A percentile compares a stretch with the other conserved stretches of the same genome.
Conservation (phyloP, 2,888 invertebrate genomes). For the Sesia apiformis region DNA sequence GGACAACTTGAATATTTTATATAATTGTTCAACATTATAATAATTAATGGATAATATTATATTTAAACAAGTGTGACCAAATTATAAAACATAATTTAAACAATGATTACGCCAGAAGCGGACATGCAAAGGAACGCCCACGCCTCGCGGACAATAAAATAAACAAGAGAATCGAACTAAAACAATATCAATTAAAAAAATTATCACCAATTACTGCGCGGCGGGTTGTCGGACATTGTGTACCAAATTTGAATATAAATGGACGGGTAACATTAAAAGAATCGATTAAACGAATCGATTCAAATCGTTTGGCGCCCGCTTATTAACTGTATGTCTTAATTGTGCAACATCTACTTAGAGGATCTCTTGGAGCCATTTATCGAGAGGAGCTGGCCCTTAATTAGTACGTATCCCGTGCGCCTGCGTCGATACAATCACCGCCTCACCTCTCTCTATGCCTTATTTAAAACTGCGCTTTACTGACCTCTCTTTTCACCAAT, state of each 20-base stretch:
- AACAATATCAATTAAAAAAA: constrained; percentile 52
- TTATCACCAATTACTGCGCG: constrained; percentile 52
- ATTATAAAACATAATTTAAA: no score
- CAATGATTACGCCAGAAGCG: background rate
- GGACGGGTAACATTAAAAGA: constrained; percentile 27
- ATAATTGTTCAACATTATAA: no score
- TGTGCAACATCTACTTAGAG: constrained; percentile 35
- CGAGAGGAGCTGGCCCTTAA: constrained; percentile 44
- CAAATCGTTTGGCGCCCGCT: constrained; percentile 31
- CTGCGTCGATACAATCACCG: constrained; percentile 52
- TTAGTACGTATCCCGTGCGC: constrained; percentile 60
- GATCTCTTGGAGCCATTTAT: constrained; percentile 27
- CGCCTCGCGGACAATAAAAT: constrained; percentile 1
- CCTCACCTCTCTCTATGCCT: constrained; percentile 56
- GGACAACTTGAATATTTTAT: no score
- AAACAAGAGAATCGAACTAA: constrained; percentile 3
- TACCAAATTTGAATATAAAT: constrained; percentile 57
- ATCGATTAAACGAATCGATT: constrained; percentile 43
- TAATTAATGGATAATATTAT: no score
- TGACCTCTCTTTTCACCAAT: constrained; percentile 21
- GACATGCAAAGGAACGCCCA: background rate
- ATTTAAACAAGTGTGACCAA: no score
- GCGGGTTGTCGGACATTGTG: constrained; percentile 48
- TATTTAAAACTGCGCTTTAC: constrained; percentile 25
- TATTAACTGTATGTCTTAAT: constrained; percentile 53